These are phyloP conservation scores for Gymnocheta viridis DNA, from an alignment of 2,888 invertebrate species.

Conservation along the genomic window DNA sequence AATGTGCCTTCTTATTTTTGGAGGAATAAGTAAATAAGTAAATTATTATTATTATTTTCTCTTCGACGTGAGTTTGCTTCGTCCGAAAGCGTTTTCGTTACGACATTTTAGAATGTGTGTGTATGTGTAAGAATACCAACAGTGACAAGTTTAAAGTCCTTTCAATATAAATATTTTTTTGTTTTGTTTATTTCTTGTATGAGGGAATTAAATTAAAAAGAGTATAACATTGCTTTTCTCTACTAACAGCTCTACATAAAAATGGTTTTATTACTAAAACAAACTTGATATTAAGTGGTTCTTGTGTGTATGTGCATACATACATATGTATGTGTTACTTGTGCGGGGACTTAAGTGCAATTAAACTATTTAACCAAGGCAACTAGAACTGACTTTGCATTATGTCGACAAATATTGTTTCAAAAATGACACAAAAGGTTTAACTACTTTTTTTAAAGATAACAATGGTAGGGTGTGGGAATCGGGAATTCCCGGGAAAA, in stretches of 20 bases:
- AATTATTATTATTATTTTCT: constrained; percentile 33
- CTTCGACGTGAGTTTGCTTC: not conserved
- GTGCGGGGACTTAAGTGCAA: constrained; percentile 59
- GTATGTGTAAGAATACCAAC: constrained; percentile 2
- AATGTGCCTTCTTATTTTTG: not conserved
- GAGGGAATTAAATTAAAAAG: constrained; percentile 10
- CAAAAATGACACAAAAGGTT: too few relatives aligned
- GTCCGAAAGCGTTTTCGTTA: constrained; percentile 29
- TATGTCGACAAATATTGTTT: constrained; percentile 32
- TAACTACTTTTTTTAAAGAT: too few relatives aligned
- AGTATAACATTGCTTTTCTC: constrained; percentile 25
- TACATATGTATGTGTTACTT: constrained; percentile 40
- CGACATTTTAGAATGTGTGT: not conserved
- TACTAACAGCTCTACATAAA: not conserved
- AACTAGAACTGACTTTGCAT: constrained; percentile 41
- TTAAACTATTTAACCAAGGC: constrained; percentile 55
- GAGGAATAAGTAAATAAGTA: constrained; percentile 40
- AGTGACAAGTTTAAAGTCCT: constrained; percentile 61
- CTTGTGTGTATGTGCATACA: not conserved
- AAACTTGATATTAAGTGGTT: not conserved
- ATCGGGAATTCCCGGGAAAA: too few relatives aligned
- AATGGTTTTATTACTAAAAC: not conserved
- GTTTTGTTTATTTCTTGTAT: not conserved
- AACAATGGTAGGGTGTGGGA: too few relatives aligned
- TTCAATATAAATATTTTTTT: constrained; percentile 48